Evolutionary conservation across 2,113 vertebrate genomes (phyloP), one percentile per base, ranked within the genome.

Genomic region (Chloropsis cyanopogon): DNA sequence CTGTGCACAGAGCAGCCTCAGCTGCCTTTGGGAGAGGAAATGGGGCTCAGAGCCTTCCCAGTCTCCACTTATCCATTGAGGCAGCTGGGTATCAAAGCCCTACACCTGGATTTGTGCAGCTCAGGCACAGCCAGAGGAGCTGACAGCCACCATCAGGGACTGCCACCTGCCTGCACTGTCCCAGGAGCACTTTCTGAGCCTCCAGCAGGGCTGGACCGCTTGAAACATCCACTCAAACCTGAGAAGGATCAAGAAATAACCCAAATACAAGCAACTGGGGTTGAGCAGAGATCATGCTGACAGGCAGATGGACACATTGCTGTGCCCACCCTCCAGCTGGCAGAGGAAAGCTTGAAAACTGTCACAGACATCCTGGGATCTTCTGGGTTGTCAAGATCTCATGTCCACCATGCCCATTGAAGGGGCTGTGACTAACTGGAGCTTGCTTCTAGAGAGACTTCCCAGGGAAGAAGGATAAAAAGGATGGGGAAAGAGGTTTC

Each of bases 21-120:
- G 47, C 37, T 83, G 69, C 42, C 53, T 52, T 54, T 49, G 15
- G 20, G 53, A 80, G 37, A 47, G 23, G 8, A 70, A 66, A 73
- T 31, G 18, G 23, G 25, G 59, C 41, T 60, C 64, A 78, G 29
- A 35, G 86, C 19, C 52, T 49, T 19, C 33, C 53, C 46, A 47
- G 39, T 10, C 22, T 49, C 47, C 1, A 7, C 21, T 84, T 6
- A 4, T 3, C 23, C 46, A 41, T 3, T 2, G 0, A 82, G 41
- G 35, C 50, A 73, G 50, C 18, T 37, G 52, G 42, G 11, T 53
- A 28, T 57, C 42, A 49, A 46, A 33, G 37, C 31, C 54, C 29
- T 5, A 1, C 11, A 25, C 14, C 17, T 22, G 39, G 28, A 52
- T 73, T 92, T 78, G 50, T 4, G 9, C 46, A 42, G 77, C 26